Base-by-base conservation (phyloP, 2,113 vertebrate genomes). In the Ammospiza nelsoni region DNA sequence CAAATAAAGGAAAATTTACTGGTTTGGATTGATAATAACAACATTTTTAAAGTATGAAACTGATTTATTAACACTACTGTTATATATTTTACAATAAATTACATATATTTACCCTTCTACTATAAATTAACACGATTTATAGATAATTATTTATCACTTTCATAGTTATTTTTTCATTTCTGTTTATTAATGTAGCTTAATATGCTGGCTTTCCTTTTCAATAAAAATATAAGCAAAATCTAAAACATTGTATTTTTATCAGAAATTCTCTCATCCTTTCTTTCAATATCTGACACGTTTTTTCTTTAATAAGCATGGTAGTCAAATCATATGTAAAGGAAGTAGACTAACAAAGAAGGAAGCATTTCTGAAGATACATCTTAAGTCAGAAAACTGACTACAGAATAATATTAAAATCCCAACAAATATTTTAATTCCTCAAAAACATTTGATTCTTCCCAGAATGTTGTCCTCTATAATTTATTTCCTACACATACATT, bases 11-110 rank as follows among this genome's bases (percentile, higher is more conserved):
- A 3, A 66, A 77, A 84, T 77, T 20, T 90, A 54, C 10, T 74
- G 18, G 0, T 71, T 78, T 75, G 16, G 7, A 25, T 12, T 71
- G 12, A 31, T 20, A 1, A 2, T 15, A 77, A n/a, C 2, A 55
- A 51, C 20, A 35, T 65, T 62, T 66, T 46, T 66, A 37, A 73
- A 58, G 12, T 49, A n/a, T 6, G 35, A 31, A 48, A 41, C 3
- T 9, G 8, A 67, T 46, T 54, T 71, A 29, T 18, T 61, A 46
- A 72, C 13, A 59, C 33, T 52, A 16, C 1, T n/a, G 13, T 31
- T 68, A 48, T 22, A 44, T 78, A 65, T 72, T 94, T 71, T 43
- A 41, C 33, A 74, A 3, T 5, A 6, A 54, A 62, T 35, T 51
- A 37, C 7, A 6, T 19, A 17, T 44, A 12, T 31, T 94, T 69